phyloP scores from a whole-genome alignment of 2,888 invertebrate genomes.

The Scaeva pyrastri region DNA sequence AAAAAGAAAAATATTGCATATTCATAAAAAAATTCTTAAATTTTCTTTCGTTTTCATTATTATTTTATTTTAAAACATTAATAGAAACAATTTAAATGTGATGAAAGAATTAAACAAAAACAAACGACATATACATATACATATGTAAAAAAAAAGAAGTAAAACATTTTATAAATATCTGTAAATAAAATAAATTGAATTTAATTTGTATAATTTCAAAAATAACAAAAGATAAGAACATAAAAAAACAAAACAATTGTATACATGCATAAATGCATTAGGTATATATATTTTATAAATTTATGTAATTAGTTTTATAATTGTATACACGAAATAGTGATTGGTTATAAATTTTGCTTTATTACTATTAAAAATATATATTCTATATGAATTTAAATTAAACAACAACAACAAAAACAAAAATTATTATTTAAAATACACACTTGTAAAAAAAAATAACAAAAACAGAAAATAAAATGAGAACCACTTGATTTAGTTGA shows the following conservation, averaged over 20 bases:
- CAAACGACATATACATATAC: constrained; percentile 42
- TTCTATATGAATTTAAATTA: constrained; percentile 13
- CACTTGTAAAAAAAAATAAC: constrained; percentile 30
- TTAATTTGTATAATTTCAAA: not conserved
- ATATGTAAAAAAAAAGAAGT: constrained; percentile 33
- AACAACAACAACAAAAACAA: not conserved
- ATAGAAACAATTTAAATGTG: constrained; percentile 56
- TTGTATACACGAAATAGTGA: constrained; percentile 52
- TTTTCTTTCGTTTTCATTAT: constrained; percentile 40
- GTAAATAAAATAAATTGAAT: constrained; percentile 59
- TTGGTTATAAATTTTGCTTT: constrained; percentile 69
- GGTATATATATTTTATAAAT: constrained; percentile 49
- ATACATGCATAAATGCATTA: constrained; percentile 58
- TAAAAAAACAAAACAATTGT: constrained; percentile 29
- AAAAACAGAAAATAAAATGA: not conserved
- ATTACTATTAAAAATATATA: constrained; percentile 62
- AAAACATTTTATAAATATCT: constrained; percentile 35
- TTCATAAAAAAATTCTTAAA: not conserved
- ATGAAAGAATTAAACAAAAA: constrained; percentile 56
- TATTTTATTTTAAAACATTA: constrained; percentile 38
- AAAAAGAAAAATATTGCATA: not conserved
- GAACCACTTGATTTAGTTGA: constrained; percentile 41
- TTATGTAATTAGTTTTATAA: constrained; percentile 60
- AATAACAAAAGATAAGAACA: constrained; percentile 20
- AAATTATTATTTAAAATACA: constrained; percentile 16